These are phyloP conservation scores for Gambelia wislizenii DNA, from an alignment of 2,797 vertebrate species.

Conservation along the genomic window DNA sequence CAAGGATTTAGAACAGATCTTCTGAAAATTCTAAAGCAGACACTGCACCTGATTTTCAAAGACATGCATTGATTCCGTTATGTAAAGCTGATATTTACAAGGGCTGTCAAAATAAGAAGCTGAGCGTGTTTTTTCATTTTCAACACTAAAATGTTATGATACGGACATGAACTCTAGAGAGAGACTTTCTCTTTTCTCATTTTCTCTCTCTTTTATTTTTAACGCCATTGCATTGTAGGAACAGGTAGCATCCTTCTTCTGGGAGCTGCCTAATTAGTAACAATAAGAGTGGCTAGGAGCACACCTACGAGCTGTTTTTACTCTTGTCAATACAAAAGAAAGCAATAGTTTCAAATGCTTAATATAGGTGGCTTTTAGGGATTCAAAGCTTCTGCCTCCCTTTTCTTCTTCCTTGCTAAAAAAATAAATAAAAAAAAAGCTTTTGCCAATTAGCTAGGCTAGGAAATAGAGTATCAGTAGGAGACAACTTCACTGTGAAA, in stretches of 20 bases:
- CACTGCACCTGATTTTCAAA: accelerated
- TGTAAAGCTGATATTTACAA: slow-evolving; percentile 39
- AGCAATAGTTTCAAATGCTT: slow-evolving; percentile 53
- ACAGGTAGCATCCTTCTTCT: slow-evolving; percentile 47
- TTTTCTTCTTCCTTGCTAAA: slow-evolving; percentile 24
- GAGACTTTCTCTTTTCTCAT: background rate
- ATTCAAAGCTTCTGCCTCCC: slow-evolving; percentile 32
- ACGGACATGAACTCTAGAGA: slow-evolving; percentile 39
- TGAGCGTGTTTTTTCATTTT: background rate
- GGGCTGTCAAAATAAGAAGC: slow-evolving; percentile 38
- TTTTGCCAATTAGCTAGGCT: slow-evolving; percentile 55
- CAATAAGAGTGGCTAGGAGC: slow-evolving; percentile 35
- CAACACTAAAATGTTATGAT: slow-evolving; percentile 42
- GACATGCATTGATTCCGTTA: slow-evolving; percentile 31
- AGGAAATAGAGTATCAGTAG: slow-evolving; percentile 46
- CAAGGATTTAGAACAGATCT: slow-evolving; percentile 18
- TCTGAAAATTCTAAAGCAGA: background rate
- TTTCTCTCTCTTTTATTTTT: background rate
- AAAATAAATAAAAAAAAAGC: slow-evolving; percentile 46
- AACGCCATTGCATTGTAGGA: slow-evolving; percentile 30
- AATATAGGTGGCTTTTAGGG: slow-evolving; percentile 44
- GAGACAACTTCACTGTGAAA: slow-evolving; percentile 40
- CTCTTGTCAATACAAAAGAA: slow-evolving; percentile 51
- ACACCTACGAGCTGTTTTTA: slow-evolving; percentile 44
- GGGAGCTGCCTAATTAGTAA: slow-evolving; percentile 63